Evolutionary conservation across 2,113 vertebrate genomes (phyloP), one percentile per base, ranked within the genome.

Genomic region (Gobiocypris rarus): DNA sequence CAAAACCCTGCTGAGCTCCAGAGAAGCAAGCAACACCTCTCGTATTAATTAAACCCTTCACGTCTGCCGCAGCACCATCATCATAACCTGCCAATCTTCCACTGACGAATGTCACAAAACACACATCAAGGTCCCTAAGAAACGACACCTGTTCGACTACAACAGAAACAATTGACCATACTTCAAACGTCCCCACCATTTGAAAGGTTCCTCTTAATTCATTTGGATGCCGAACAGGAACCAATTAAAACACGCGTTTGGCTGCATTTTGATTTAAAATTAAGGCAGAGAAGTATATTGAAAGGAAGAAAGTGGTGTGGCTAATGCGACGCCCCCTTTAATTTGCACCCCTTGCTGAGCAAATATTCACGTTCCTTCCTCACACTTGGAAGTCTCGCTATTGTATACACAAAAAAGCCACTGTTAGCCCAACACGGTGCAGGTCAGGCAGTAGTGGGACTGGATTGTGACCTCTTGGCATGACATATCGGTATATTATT

Each of bases 401-500:
- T 83, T 86, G 85, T 88, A 77, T 81, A 85, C 80, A 88, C 69
- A 77, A 88, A 82, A 87, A 86, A 75, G 73, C 59, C 41, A 73
- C 50, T 56, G 76, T 87, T 80, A 83, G 70, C 71, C 78, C 43
- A 83, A 79, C 69, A 81, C n/a, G 19, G 56, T 52, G 80, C 87
- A 88, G 87, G 89, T 88, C 87, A 91, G 78, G 87, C 83, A 86
- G 73, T 67, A 85, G 80, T 65, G 50, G n/a, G 34, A 17, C 75
- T 83, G 63, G 79, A 75, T 75, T 83, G 71, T 54, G 82, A 88
- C 73, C 83, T 83, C 76, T 86, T 78, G 78, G 89, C 79, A 65
- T 82, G 86, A 83, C 43, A 85, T 84, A 63, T 82, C 65, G 83
- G 80, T 83, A 83, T 89, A 75, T 86, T 85, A 91, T 91, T 87